These are phyloP conservation scores for Rhagoletis zephyria DNA, from an alignment of 1,140 invertebrate genomes.

Conservation along the genomic window DNA sequence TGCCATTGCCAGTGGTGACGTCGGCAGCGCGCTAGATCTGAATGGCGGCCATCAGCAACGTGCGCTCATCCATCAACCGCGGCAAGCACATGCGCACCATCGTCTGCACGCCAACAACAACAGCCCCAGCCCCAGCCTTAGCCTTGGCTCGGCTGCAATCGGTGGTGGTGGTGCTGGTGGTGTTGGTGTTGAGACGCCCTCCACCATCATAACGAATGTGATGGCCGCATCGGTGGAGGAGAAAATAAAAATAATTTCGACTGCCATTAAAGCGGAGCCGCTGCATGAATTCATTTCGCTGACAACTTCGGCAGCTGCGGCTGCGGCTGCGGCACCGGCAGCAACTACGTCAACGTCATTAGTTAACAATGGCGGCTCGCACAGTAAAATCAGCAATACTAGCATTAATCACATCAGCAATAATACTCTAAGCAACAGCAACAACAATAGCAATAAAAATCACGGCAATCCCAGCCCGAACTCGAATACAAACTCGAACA, in stretches of 20 bases:
- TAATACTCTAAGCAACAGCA: constrained; percentile 54
- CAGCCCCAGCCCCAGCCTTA: background rate
- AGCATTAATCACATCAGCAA: constrained; percentile 49
- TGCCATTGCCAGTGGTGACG: constrained; percentile 60
- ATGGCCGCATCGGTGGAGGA: constrained; percentile 60
- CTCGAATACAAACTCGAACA: constrained; percentile 55
- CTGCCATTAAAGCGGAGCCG: constrained; percentile 70
- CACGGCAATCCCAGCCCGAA: background rate
- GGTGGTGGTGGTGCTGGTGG: background rate
- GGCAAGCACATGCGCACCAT: background rate
- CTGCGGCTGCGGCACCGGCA: constrained; percentile 52
- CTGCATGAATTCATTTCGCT: constrained; percentile 66
- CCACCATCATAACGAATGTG: constrained; percentile 9
- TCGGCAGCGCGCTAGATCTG: background rate
- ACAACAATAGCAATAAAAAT: constrained; percentile 56
- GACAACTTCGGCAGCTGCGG: constrained; percentile 51
- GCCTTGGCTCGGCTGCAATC: background rate
- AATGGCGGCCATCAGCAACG: constrained; percentile 44
- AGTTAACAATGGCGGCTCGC: background rate
- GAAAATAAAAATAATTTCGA: constrained; percentile 67
- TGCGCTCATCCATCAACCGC: constrained; percentile 19
- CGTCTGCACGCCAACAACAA: constrained; percentile 46
- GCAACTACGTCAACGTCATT: background rate
- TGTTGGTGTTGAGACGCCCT: background rate
- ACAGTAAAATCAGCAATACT: constrained; percentile 47